Conservation (phyloP, 2,797 vertebrate genomes). For the Ctenosaura bakeri region DNA sequence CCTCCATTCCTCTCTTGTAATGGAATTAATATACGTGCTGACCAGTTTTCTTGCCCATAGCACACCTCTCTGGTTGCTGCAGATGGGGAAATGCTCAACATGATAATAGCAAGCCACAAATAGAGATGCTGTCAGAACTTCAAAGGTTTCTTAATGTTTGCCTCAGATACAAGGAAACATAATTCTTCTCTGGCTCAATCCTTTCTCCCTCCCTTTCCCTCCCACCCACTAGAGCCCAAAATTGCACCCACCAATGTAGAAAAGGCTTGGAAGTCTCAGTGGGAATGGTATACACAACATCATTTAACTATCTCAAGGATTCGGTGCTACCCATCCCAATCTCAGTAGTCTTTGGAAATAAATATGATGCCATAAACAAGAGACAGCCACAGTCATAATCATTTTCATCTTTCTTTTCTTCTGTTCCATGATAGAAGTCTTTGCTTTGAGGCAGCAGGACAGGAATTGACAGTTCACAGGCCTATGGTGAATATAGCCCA, state of each 20-base stretch:
- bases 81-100: background rate
- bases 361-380: no score
- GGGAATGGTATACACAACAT: background rate
- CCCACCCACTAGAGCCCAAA: background rate
- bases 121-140: background rate
- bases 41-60: no score
- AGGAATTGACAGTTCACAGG: background rate
- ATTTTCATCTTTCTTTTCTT: background rate
- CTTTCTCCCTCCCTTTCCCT: background rate
- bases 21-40: background rate
- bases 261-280: background rate
- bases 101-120: background rate
- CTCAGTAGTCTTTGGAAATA: background rate
- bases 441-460: background rate
- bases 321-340: background rate
- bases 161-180: background rate
- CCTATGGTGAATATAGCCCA: background rate
- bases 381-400: background rate
- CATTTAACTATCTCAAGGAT: background rate
- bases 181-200: background rate
- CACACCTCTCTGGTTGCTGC: no score
- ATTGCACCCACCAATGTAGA: background rate
- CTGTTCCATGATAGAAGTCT: background rate
- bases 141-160: background rate
- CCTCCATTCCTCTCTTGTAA: no score